A percentile compares a stretch with the other conserved stretches of the same genome.
These are phyloP conservation scores for Callipepla californica DNA, from an alignment of 2,113 vertebrate species.

Conservation along the genomic window DNA sequence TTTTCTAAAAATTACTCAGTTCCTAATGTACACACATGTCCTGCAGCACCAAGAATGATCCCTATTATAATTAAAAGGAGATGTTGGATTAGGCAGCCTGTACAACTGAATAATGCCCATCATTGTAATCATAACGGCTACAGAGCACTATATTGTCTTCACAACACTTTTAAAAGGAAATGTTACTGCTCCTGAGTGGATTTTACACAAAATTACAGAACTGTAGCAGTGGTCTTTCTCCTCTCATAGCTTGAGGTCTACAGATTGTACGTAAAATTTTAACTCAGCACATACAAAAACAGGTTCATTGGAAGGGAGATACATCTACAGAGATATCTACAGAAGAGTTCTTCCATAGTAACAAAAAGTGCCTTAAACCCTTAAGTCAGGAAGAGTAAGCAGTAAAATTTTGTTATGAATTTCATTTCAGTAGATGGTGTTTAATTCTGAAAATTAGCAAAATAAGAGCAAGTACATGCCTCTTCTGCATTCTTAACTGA, in stretches of 20 bases:
- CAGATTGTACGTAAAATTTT: not conserved
- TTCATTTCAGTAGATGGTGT: not conserved
- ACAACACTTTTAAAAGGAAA: not conserved
- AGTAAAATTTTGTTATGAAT: not conserved
- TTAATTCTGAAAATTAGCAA: not conserved
- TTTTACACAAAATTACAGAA: not conserved
- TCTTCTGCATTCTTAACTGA: not conserved
- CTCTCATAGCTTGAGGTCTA: not conserved
- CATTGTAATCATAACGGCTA: not conserved
- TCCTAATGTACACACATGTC: not conserved
- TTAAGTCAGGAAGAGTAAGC: not conserved
- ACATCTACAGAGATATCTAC: fast-evolving
- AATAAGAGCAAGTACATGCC: not conserved
- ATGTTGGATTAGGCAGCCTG: not conserved
- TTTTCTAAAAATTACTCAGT: not conserved
- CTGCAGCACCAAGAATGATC: not conserved
- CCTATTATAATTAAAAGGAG: not conserved
- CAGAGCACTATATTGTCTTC: not conserved
- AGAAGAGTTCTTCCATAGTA: not conserved
- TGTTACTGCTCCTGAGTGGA: not conserved
- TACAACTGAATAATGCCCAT: not conserved
- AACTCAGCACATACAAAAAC: not conserved
- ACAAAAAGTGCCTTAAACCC: not conserved
- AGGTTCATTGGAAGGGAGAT: no score
- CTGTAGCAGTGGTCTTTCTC: not conserved